Conservation (phyloP, 1,140 invertebrate genomes). For the Dendrolimus kikuchii region DNA sequence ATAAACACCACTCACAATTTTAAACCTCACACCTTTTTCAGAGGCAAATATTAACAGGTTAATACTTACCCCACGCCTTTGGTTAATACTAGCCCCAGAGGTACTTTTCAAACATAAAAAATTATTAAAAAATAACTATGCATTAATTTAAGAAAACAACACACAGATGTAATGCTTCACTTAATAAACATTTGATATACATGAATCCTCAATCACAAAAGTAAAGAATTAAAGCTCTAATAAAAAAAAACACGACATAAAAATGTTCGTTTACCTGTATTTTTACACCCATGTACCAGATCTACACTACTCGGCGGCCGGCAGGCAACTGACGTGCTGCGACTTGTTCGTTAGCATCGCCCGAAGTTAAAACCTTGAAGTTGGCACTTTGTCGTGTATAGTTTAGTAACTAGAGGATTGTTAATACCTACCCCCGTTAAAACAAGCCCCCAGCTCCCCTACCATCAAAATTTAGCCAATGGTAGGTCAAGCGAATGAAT, state of each 20-base stretch:
- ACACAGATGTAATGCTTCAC: no score
- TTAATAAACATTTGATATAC: no score
- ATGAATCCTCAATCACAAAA: no score
- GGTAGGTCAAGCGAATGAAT: no score
- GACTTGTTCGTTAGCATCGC: no score
- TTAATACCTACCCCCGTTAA: conserved; percentile 4
- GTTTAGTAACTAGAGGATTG: neutral
- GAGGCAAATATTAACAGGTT: conserved; percentile 16
- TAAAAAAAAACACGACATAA: no score
- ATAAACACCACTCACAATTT: conserved; percentile 6
- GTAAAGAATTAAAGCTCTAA: no score
- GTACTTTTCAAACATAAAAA: conserved; percentile 3
- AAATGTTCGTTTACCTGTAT: no score
- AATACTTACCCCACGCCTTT: conserved; percentile 14
- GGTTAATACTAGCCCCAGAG: conserved; percentile 16
- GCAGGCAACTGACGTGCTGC: no score
- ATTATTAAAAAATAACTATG: conserved; percentile 2
- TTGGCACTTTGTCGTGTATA: neutral
- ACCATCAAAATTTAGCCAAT: no score
- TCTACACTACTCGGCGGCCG: neutral
- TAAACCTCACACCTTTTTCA: conserved; percentile 6
- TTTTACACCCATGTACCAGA: no score
- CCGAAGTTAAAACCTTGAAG: neutral
- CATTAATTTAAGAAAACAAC: neutral
- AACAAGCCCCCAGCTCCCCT: conserved; percentile 1